Evolutionary conservation across 2,888 invertebrate species (phyloP), one percentile per base, ranked within the genome.

Genomic region (Rhaphigaster nebulosa): DNA sequence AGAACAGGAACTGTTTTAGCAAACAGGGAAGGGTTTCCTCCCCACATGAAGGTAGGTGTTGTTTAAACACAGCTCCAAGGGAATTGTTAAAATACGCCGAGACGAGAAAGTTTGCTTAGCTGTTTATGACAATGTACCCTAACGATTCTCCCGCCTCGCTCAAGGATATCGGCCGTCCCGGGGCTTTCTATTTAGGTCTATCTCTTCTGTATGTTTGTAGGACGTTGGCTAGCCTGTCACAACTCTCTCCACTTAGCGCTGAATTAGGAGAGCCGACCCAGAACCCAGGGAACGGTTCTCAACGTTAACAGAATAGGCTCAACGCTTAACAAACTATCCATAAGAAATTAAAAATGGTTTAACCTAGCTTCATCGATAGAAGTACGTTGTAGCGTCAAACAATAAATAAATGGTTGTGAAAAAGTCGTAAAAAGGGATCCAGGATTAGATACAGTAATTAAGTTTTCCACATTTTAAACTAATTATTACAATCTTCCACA

Each of bases 101-200:
- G 50, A 38, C 54, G 76, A 90, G 87, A 90, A 90, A 80, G 90
- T 90, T 90, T 90, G 84, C 90, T 90, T 90, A 84, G 90, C 84
- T 90, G 90, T 90, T 90, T 84, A 90, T 90, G 87, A 90, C 89
- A 89, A 89, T 89, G 89, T 89, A 45, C 0, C 45, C 34, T 89
- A 89, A 89, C 89, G 89, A 89, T 38, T 84, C 84, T 6, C 84
- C 45, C 45, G 6, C 84, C 84, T n/a, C 84, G n/a, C 84, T 41
- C 41, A 41, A 80, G 80, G 80, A 80, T 80, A 80, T 80, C 41
- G 41, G 38, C 41, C 84, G 18, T n/a, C 23, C 23, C 84, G 8
- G 20, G 8, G 26, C 84, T 84, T 45, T 34, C 70, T 65, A 65
- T 65, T 84, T 45, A 84, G 84, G 26, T 45, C 84, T 84, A 20